Evolutionary conservation across 2,113 vertebrate species (phyloP), one percentile per base, ranked within the genome.

Genomic region (Erythrocercus mccallii): DNA sequence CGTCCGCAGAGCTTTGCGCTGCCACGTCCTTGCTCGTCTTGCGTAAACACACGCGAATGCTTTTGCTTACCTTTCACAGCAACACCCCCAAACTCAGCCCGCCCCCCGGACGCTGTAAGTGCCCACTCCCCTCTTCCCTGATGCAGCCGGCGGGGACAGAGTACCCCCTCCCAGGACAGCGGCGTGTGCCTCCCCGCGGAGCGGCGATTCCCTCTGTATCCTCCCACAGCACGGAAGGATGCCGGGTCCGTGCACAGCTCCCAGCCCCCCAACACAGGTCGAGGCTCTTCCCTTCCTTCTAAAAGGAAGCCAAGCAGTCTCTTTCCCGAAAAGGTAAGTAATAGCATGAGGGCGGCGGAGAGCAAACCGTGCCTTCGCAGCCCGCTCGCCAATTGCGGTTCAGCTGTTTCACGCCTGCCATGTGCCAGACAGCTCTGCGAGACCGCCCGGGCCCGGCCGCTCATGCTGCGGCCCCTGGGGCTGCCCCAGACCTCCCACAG

Each of bases 11-110:
- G 80, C 42, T 76, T 1, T 6, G 48, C 48, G 47, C 35, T 1
- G 24, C 23, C 37, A 1, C 10, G 15, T 24, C 77, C 66, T 54
- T 7, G 42, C 42, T 5, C 25, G 11, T 27, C 40, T 57, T 31
- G 71, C 44, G 4, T 0, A 48, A 40, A 40, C 1, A 9, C 4
- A 15, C 6, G 4, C 2, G 2, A 0, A 1, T 0, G 37, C 38
- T 2, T 24, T 5, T 9, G n/a, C 51, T 47, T 2, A 3, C 48
- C 51, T 40, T 76, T 0, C 81, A 19, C 68, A 22, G 68, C 47
- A 45, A 33, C 30, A 23, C 30, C 18, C 11, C 22, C 54, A 3
- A 5, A 1, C 9, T 19, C 82, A 42, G 37, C 66, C 56, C 35
- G 12, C 58, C 48, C 57, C 57, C 85, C 2, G 25, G 37, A 9